Conservation (phyloP, 2,888 invertebrate species). For the Leucania comma region DNA sequence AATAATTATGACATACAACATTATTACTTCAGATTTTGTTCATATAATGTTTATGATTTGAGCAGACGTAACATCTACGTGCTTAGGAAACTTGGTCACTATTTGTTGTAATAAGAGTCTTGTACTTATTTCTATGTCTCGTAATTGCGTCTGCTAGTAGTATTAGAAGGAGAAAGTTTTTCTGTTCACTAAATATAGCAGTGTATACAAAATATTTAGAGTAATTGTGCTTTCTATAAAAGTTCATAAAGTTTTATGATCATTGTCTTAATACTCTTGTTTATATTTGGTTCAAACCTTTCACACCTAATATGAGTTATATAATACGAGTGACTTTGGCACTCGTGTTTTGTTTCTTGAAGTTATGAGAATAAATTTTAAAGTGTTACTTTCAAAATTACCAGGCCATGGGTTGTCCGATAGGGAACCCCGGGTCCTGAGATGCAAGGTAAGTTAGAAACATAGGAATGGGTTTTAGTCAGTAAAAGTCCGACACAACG, state of each 20-base stretch:
- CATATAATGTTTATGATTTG: conserved; percentile 29
- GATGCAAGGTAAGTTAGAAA: no score
- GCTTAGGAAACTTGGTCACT: conserved; percentile 27
- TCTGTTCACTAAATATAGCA: background rate
- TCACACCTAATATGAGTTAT: no score
- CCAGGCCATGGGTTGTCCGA: no score
- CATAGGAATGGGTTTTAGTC: no score
- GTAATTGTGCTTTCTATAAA: background rate
- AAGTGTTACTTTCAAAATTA: no score
- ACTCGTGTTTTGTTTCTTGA: background rate
- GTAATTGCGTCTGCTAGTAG: conserved; percentile 20
- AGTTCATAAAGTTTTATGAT: background rate
- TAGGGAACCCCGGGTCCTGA: no score
- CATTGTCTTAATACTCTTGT: background rate
- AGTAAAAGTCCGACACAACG: no score
- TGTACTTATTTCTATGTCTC: conserved; percentile 24
- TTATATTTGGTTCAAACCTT: background rate
- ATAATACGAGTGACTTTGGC: background rate
- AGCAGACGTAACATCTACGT: conserved; percentile 38
- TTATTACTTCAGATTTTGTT: conserved; percentile 31
- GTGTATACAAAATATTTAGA: background rate
- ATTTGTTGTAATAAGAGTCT: conserved; percentile 30
- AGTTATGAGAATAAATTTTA: background rate
- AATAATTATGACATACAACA: conserved; percentile 29
- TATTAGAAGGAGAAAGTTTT: conserved; percentile 1